Conservation (phyloP, 2,797 vertebrate genomes). For the Petrocephalus schoutedeni region DNA sequence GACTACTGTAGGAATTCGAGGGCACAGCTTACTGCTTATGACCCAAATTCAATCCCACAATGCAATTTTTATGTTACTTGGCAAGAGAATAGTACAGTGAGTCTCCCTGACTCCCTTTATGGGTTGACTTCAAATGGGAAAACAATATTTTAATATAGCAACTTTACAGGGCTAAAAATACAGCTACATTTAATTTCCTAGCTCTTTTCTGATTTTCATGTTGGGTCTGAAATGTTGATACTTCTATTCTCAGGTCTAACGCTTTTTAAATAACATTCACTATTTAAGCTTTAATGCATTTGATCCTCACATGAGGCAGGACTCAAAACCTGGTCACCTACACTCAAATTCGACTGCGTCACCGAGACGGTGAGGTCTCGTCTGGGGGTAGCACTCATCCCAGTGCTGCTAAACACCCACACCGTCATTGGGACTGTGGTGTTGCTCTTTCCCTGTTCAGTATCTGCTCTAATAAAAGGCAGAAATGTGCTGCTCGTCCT, state of each 20-base stretch:
- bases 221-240: neutral
- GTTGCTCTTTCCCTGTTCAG: neutral
- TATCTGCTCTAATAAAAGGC: neutral
- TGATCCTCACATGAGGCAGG: neutral
- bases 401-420: neutral
- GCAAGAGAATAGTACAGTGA: neutral
- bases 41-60: constrained; percentile 6
- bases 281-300: neutral
- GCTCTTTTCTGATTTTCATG: neutral
- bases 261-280: neutral
- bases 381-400: neutral
- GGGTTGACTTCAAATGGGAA: neutral
- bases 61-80: constrained; percentile 7
- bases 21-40: neutral
- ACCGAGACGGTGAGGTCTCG: neutral
- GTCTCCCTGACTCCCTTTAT: neutral
- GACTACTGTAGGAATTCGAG: neutral
- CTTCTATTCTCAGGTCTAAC: neutral
- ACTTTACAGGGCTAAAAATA: neutral
- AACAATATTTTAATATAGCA: neutral
- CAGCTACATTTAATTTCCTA: neutral
- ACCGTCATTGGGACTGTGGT: neutral
- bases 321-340: neutral
- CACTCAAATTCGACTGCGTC: neutral
- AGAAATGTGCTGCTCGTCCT: neutral